Conservation (phyloP, 2,797 vertebrate genomes). For the Karalla daura region DNA sequence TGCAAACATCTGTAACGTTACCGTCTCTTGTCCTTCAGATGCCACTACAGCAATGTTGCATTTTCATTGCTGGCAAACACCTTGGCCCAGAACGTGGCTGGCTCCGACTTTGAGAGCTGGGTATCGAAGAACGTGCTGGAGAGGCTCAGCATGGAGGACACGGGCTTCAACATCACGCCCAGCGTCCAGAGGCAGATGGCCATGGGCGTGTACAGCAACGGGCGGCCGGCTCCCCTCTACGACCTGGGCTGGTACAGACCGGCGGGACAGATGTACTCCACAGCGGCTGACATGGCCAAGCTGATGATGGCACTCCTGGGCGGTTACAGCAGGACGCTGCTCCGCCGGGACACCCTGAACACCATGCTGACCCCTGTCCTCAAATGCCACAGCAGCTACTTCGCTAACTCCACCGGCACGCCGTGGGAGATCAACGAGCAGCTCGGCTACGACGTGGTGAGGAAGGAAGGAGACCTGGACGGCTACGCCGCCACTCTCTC, state of each 20-base stretch:
- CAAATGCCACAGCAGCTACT: conserved; percentile 87
- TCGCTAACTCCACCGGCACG: conserved; percentile 90
- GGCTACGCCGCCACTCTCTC: conserved; percentile 91
- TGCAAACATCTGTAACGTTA: background rate
- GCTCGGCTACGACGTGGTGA: conserved; percentile 86
- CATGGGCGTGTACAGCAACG: conserved; percentile 87
- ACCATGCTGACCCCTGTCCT: conserved; percentile 88
- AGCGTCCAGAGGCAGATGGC: conserved; percentile 84
- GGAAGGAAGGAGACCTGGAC: conserved; percentile 92
- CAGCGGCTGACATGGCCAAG: conserved; percentile 90
- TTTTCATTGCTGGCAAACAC: conserved; percentile 91
- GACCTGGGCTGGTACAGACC: conserved; percentile 94
- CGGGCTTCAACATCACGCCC: conserved; percentile 86
- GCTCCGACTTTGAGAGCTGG: conserved; percentile 90
- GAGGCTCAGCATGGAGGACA: conserved; percentile 89
- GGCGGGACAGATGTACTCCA: conserved; percentile 95
- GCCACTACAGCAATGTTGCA: conserved; percentile 95
- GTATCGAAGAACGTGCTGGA: conserved; percentile 86
- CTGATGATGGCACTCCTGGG: conserved; percentile 88
- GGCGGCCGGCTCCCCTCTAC: conserved; percentile 86
- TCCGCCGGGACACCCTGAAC: conserved; percentile 86
- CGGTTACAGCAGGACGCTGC: conserved; percentile 74
- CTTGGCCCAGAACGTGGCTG: conserved; percentile 82
- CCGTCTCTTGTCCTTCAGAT: conserved; percentile 72
- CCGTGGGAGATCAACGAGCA: conserved; percentile 93